phyloP scores from a whole-genome alignment of 2,888 invertebrate genomes.

The Pammene aurita region DNA sequence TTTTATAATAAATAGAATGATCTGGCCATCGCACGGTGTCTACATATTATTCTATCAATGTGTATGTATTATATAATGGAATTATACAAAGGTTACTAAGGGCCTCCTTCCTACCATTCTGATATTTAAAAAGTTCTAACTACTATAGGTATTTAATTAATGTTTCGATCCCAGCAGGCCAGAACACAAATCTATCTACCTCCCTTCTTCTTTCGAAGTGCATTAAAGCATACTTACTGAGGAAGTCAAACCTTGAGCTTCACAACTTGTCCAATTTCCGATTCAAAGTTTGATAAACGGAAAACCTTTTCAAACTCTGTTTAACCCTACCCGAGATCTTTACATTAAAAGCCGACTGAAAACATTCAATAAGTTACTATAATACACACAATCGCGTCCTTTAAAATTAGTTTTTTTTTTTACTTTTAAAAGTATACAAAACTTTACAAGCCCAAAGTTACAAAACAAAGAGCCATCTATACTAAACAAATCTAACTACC shows the following conservation, averaged over 20 bases:
- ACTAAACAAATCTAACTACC: conserved; percentile 45
- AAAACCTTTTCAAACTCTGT: conserved; percentile 17
- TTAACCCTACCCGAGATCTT: conserved; percentile 4
- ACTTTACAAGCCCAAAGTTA: background rate
- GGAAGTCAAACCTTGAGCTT: background rate
- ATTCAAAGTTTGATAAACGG: conserved; percentile 12
- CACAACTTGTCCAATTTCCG: conserved; percentile 18
- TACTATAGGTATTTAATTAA: too few relatives aligned
- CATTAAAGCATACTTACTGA: background rate
- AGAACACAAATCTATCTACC: background rate
- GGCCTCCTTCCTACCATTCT: too few relatives aligned
- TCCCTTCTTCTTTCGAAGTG: too few relatives aligned
- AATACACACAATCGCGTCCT: background rate
- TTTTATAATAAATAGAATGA: too few relatives aligned
- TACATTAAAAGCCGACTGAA: background rate
- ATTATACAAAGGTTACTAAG: too few relatives aligned
- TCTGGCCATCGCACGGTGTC: too few relatives aligned
- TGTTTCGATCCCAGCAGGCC: too few relatives aligned
- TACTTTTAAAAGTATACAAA: background rate
- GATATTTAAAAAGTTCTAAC: too few relatives aligned
- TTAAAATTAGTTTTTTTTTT: background rate
- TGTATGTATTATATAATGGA: too few relatives aligned
- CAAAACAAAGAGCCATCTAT: conserved; percentile 52
- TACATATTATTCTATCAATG: too few relatives aligned
- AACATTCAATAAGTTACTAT: conserved; percentile 1